Conservation (phyloP, 2,113 vertebrate species). For the Phasianus colchicus region DNA sequence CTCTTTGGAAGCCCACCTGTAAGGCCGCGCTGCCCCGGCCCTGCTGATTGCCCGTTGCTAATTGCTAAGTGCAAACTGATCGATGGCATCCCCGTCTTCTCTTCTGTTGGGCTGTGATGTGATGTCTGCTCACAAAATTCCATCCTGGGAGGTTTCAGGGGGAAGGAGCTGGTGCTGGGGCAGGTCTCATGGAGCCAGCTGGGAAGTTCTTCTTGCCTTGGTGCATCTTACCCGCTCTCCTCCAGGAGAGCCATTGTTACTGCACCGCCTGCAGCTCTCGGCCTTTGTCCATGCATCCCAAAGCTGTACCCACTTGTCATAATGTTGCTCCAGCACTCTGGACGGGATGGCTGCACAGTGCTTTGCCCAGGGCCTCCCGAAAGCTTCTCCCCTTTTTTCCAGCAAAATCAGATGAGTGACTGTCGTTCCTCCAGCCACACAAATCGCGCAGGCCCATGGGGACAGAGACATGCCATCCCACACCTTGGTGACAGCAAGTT, state of each 20-base stretch:
- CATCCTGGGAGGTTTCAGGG: background rate
- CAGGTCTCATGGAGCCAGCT: background rate
- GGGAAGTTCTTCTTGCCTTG: background rate
- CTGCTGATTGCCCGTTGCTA: background rate
- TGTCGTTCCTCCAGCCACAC: background rate
- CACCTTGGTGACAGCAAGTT: background rate
- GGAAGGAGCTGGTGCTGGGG: background rate
- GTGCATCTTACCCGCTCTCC: rapidly evolving
- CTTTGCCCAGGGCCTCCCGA: background rate
- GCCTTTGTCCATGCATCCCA: background rate
- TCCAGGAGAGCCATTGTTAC: background rate
- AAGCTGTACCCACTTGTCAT: background rate
- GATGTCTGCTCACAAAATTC: background rate
- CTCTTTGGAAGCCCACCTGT: background rate
- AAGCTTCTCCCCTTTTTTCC: background rate
- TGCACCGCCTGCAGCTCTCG: background rate
- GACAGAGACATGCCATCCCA: background rate
- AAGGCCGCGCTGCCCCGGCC: background rate
- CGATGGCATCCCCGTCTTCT: background rate
- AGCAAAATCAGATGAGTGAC: background rate
- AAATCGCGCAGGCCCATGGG: background rate
- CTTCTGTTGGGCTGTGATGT: background rate
- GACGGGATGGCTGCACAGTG: background rate
- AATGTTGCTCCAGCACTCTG: background rate
- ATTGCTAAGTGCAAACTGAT: background rate